Evolutionary conservation across 2,888 invertebrate species (phyloP), one percentile per base, ranked within the genome.

Genomic region (Vandiemenella viatica): DNA sequence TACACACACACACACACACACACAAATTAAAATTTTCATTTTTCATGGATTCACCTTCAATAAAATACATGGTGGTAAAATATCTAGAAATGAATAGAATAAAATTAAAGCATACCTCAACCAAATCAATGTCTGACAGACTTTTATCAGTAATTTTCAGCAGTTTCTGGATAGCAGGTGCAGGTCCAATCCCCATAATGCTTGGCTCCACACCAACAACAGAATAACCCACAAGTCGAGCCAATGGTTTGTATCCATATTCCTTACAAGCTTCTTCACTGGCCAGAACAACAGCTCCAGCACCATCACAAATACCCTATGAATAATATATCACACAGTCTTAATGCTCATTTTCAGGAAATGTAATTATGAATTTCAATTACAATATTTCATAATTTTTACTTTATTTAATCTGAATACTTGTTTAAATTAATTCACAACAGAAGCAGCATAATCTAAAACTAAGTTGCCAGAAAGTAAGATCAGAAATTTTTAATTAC

Each of bases 101-200:
- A 26, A 8, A 26, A 6, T 26, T 32, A 13, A 2, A 32, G 10
- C 32, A 32, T 4, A 32, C 32, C 32, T 97, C 96, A 62, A 97
- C 71, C 46, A 98, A 70, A 65, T 96, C 96, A 55, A 98, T 79
- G 58, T 97, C 89, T 45, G 85, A 77, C 38, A 97, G 64, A 16
- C 76, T 77, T 62, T 88, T 72, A 45, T 86, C 87, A 42, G 88
- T 75, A 49, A 75, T 74, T 63, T 85, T 83, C 16, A 95, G 75
- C 18, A 96, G 73, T 62, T 83, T 83, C 61, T 81, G 75, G 46
- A 97, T 96, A 17, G 98, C 93, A 1, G 92, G 86, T 17, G 88
- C 93, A 3, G 97, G 97, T 0, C 96, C 96, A 58, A 95, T 84
- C 48, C 96, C 97, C 97, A 98, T 98, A 60, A 98, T 92, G 62